These are phyloP conservation scores for Himalopsyche japonica DNA, from an alignment of 2,888 invertebrate genomes.

Conservation along the genomic window DNA sequence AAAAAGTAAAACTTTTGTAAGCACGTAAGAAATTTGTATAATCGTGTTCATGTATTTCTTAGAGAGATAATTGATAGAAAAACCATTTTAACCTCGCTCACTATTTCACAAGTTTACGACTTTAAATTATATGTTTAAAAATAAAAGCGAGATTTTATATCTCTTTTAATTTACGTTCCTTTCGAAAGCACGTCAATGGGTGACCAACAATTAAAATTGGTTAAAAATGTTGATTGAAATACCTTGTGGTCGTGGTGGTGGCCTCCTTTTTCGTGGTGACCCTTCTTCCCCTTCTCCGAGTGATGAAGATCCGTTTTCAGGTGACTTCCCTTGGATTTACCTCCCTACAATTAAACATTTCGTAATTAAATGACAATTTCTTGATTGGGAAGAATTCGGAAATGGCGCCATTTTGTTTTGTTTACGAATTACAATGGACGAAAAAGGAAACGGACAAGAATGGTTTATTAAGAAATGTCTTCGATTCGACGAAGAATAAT, in stretches of 20 bases:
- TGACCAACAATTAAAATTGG: neutral
- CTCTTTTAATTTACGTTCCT: neutral
- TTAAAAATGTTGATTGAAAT: neutral
- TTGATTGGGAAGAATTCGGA: neutral
- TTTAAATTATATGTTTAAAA: too few relatives aligned
- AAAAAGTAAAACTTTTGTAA: too few relatives aligned
- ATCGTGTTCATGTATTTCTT: too few relatives aligned
- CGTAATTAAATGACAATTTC: neutral
- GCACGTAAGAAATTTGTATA: too few relatives aligned
- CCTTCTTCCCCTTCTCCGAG: slow-evolving; percentile 61
- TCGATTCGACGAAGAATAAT: neutral
- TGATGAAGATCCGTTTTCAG: slow-evolving; percentile 57
- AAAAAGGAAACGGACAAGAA: neutral
- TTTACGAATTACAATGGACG: neutral
- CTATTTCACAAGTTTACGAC: too few relatives aligned
- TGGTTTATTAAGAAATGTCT: neutral
- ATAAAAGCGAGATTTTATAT: too few relatives aligned
- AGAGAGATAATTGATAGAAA: too few relatives aligned
- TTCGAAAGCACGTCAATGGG: neutral
- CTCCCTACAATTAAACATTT: slow-evolving; percentile 54
- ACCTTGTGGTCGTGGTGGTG: slow-evolving; percentile 60
- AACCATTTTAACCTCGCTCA: too few relatives aligned
- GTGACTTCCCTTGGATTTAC: slow-evolving; percentile 60
- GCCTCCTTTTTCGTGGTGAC: slow-evolving; percentile 61
- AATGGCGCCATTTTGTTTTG: neutral